Percentiles rank a stretch among this genome's conserved stretches.
These are phyloP conservation scores for Lithosia quadra DNA, from an alignment of 2,888 invertebrate species.

Conservation along the genomic window DNA sequence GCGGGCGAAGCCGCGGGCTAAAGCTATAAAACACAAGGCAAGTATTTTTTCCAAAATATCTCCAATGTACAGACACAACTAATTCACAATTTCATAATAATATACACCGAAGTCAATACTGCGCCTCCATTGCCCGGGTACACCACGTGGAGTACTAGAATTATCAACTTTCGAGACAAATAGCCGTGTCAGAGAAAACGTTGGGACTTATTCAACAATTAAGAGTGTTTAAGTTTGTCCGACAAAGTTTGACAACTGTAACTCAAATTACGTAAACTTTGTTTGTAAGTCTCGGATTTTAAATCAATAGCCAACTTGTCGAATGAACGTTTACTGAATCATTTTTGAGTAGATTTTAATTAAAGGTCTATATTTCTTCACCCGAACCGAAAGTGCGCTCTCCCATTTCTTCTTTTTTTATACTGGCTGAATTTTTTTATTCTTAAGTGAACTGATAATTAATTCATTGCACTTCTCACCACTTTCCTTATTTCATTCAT, in stretches of 20 bases:
- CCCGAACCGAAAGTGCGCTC: no score
- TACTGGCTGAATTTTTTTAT: no score
- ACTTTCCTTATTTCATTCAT: constrained; percentile 17
- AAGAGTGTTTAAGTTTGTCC: constrained; percentile 31
- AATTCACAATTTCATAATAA: no score
- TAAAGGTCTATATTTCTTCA: no score
- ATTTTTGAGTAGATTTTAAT: constrained; percentile 10
- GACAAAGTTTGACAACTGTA: constrained; percentile 50
- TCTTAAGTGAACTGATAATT: background rate
- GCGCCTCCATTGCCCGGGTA: no score
- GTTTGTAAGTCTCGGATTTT: constrained; percentile 35
- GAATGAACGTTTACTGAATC: constrained; percentile 30
- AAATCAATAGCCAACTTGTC: constrained; percentile 38
- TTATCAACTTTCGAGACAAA: constrained; percentile 34
- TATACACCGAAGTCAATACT: no score
- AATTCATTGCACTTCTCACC: background rate
- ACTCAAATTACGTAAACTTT: constrained; percentile 53
- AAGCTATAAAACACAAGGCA: no score
- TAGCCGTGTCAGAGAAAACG: constrained; percentile 13
- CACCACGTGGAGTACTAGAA: no score
- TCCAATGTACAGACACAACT: no score
- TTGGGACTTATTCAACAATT: constrained; percentile 37
- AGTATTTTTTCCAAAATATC: no score
- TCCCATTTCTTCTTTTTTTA: no score
- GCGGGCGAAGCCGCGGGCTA: no score